A percentile compares a stretch with the other conserved stretches of the same genome.
Evolutionary conservation across 2,113 vertebrate species (phyloP).

Genomic region (Galbula dea): DNA sequence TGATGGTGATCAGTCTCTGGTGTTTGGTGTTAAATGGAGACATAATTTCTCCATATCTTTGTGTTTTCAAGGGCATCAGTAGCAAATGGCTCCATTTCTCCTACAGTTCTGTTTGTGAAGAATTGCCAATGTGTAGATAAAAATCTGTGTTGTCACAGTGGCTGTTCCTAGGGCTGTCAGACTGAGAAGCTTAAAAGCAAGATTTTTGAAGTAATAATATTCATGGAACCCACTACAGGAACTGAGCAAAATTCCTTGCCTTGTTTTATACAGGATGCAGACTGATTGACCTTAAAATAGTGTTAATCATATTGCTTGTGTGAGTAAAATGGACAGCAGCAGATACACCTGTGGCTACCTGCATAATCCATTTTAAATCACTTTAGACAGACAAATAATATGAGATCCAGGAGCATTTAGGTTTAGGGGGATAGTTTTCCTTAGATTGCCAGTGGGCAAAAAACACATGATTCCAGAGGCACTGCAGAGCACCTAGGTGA

Average conservation of each 20-base stretch:
- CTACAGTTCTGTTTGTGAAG: background rate
- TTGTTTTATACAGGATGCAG: conserved; percentile 1
- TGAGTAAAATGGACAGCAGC: background rate
- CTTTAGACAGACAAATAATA: background rate
- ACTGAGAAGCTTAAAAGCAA: background rate
- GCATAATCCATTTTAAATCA: conserved; percentile 7
- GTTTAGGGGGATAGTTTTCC: background rate
- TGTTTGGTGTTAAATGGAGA: background rate
- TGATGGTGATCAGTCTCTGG: background rate
- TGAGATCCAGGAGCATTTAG: background rate
- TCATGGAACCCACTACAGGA: background rate
- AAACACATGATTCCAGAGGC: background rate
- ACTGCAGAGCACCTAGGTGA: background rate
- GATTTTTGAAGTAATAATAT: background rate
- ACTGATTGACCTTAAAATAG: background rate
- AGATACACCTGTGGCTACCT: background rate
- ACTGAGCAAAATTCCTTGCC: background rate
- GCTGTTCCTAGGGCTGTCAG: background rate
- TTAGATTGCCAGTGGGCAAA: background rate
- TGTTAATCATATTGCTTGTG: conserved; percentile 12
- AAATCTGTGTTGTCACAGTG: background rate
- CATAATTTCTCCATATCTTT: background rate
- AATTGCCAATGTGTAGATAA: background rate
- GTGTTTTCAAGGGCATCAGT: background rate
- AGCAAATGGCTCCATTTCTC: background rate